Evolutionary conservation across 2,797 vertebrate genomes (phyloP), one percentile per base, ranked within the genome.

Genomic region (Myotis myotis): DNA sequence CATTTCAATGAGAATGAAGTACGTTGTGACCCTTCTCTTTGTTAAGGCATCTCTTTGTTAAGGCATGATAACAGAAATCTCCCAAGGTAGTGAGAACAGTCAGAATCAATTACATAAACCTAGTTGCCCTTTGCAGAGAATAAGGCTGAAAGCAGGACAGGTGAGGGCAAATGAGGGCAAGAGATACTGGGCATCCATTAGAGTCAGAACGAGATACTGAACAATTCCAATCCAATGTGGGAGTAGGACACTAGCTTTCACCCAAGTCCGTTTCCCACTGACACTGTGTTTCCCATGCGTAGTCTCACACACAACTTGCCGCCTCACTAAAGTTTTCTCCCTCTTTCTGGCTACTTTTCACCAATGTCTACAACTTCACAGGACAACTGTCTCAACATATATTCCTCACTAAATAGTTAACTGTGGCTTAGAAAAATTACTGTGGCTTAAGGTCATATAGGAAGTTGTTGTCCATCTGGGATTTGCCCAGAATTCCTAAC

Each of bases 321-420:
- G 17, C 20, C 51, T n/a, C 47, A 28, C 55, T 60, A 13, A 28
- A 22, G 23, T 41, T 36, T 51, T 70, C 33, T 44, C 33, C 20
- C 33, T 66, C 33, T 66, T 87, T 76, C 92, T 84, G 70, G 57
- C 17, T 87, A 7, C n/a, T 86, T 89, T 84, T 78, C 55, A 38
- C 33, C 83, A 92, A 4, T 94, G 86, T 84, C 55, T 49, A 0
- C 12, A 78, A 64, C 22, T 5, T 64, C 70, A 41, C 36, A 79
- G 57, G 87, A 87, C 5, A 80, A 55, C 55, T 22, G 38, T 51
- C n/a, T 41, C 38, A 68, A 36, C 3, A 12, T 36, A 92, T 23
- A 80, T 79, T 55, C 13, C 30, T 86, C 23, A 74, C 60, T 81
- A 78, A 76, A 75, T 3, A 66, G 33, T 19, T 84, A 83, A 23